Evolutionary conservation across 1,140 invertebrate genomes (phyloP), one percentile per base, ranked within the genome.

Genomic region (Brachionus asplanchnoidis): DNA sequence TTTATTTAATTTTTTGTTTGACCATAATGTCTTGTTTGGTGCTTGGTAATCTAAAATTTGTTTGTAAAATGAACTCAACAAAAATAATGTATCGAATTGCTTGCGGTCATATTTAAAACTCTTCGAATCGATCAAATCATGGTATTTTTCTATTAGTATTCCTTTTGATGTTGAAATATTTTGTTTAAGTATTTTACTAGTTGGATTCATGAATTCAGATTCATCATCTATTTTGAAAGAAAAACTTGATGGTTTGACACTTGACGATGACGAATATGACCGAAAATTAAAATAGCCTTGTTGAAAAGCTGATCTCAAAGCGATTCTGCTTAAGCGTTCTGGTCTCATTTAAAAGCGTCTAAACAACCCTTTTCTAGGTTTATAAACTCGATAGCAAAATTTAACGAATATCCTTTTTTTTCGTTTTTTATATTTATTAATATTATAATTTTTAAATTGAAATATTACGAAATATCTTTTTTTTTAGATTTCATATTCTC

Each of bases 101-200:
- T 73, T 73, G 8, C 36, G 28, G 32, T 73, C 68, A 73, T 73
- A 73, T 73, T n/a, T 36, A 73, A 73, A 73, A n/a, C 42, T 42
- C 17, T 73, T 44, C 12, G n/a, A 40, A 20, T 73, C 40, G 12
- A 73, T 40, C 12, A 73, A 17, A n/a, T 73, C 32, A 42, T 73
- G 32, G 9, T 73, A 73, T 42, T 73, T 73, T 3, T 73, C 68
- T 17, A 73, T 42, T 14, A 73, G 68, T 8, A 73, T 42, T 42
- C 32, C 17, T 40, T 40, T 42, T 12, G 28, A 20, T 7, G 2
- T 26, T 44, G 7, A 17, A 20, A 17, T 0, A 20, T 40, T 40
- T 20, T 40, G 68, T 46, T 73, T 73, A 40, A 42, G 2, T 42
- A 73, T 11, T 40, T 73, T 42, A 9, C 9, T 60, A 20, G n/a